phyloP scores from a whole-genome alignment of 1,140 invertebrate species.

The Temnothorax nylanderi region DNA sequence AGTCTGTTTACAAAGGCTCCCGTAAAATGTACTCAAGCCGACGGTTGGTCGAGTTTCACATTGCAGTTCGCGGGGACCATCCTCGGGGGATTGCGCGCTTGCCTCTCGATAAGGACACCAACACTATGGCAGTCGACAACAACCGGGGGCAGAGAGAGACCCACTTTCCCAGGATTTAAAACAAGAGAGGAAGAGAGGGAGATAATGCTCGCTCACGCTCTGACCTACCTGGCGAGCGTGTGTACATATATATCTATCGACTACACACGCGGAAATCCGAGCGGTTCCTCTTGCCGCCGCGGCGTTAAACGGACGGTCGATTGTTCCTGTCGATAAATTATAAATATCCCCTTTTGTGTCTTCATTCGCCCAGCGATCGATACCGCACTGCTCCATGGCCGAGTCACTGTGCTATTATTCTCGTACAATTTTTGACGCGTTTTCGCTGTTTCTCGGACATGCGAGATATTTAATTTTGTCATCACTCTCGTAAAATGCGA shows the following conservation, averaged over 20 bases:
- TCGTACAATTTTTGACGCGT: constrained; percentile 21
- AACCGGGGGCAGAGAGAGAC: neutral
- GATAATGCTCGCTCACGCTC: neutral
- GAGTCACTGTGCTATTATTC: constrained; percentile 18
- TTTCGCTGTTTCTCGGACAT: constrained; percentile 14
- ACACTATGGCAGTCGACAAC: constrained; percentile 42
- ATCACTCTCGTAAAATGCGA: neutral
- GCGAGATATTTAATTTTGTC: neutral
- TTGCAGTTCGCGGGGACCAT: neutral
- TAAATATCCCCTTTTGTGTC: constrained; percentile 16
- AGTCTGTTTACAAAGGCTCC: constrained; percentile 39
- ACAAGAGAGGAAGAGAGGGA: constrained; percentile 28
- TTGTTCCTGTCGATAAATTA: constrained; percentile 55
- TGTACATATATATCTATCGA: neutral
- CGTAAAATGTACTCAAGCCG: constrained; percentile 45
- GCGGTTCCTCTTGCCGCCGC: constrained; percentile 21
- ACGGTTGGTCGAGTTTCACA: constrained; percentile 33
- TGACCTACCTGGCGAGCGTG: constrained; percentile 27
- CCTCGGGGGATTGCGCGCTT: constrained; percentile 57
- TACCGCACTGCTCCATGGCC: neutral
- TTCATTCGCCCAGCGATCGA: constrained; percentile 25
- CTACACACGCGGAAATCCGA: constrained; percentile 32
- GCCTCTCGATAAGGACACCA: constrained; percentile 60
- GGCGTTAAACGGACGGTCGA: constrained; percentile 19
- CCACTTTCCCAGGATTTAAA: constrained; percentile 60